Conservation (phyloP, 1,140 invertebrate genomes). For the Calephelis nemesis region DNA sequence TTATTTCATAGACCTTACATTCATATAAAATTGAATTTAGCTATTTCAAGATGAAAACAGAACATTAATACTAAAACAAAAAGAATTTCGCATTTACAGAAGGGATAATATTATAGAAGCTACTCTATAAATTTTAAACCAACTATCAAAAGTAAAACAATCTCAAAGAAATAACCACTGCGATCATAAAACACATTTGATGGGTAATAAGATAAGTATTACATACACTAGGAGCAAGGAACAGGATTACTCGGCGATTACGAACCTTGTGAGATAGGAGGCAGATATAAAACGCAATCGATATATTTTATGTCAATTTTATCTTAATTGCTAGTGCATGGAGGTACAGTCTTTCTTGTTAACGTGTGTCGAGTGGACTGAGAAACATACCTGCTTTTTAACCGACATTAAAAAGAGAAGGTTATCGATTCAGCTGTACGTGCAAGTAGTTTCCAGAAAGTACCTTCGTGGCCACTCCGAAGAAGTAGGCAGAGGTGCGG, state of each 20-base stretch:
- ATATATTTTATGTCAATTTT: conserved; percentile 62
- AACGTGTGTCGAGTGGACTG: conserved; percentile 44
- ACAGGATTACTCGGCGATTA: conserved; percentile 57
- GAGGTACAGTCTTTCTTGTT: conserved; percentile 63
- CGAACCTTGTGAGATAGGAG: conserved; percentile 49
- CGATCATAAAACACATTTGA: conserved; percentile 37
- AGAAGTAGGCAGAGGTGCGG: too few relatives aligned
- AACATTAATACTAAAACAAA: too few relatives aligned
- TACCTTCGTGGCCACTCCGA: too few relatives aligned
- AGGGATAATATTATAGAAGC: too few relatives aligned
- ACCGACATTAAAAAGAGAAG: too few relatives aligned
- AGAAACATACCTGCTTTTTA: conserved; percentile 26
- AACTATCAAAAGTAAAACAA: conserved; percentile 7
- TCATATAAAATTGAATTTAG: too few relatives aligned
- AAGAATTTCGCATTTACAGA: too few relatives aligned
- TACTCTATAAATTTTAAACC: too few relatives aligned
- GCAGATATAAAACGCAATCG: conserved; percentile 51
- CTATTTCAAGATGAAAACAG: too few relatives aligned
- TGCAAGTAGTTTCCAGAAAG: too few relatives aligned
- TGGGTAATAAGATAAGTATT: conserved; percentile 43
- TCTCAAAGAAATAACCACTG: conserved; percentile 20
- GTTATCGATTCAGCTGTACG: too few relatives aligned
- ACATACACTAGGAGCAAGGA: conserved; percentile 47
- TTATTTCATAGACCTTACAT: too few relatives aligned
- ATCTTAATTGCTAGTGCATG: conserved; percentile 62